A percentile compares a stretch with the other conserved stretches of the same genome.
Evolutionary conservation across 2,113 vertebrate genomes (phyloP).

Genomic region (Pseudorectes ferrugineus): DNA sequence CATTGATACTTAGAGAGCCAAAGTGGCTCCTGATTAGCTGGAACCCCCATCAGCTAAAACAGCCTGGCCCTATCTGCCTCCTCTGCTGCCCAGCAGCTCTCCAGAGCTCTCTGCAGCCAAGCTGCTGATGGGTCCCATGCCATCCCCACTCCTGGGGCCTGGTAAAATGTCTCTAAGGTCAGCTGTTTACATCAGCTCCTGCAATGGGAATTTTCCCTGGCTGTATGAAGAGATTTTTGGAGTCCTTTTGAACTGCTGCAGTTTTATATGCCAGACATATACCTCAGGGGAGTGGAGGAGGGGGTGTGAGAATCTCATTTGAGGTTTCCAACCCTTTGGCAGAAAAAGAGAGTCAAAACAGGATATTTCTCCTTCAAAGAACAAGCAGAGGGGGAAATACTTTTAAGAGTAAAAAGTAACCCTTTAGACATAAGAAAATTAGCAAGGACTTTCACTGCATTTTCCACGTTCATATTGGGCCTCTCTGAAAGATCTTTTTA

Average conservation of each 20-base stretch:
- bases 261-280: background rate
- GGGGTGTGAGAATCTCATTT: slow-evolving; percentile 37
- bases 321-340: background rate
- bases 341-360: slow-evolving; percentile 1
- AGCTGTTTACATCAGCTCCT: background rate
- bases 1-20: background rate
- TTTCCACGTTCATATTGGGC: background rate
- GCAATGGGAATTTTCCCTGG: background rate
- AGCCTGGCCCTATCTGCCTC: background rate
- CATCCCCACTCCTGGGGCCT: background rate
- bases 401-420: background rate
- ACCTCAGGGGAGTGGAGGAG: slow-evolving; percentile 16
- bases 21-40: background rate
- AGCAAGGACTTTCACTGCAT: background rate
- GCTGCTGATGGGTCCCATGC: background rate
- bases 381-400: background rate
- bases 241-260: background rate
- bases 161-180: background rate
- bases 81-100: background rate
- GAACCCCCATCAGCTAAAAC: background rate
- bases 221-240: background rate
- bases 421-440: background rate
- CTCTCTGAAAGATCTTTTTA: background rate
- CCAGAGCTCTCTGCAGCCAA: background rate
- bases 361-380: slow-evolving; percentile 15